Percentiles rank a stretch among this genome's conserved stretches.
Conservation (phyloP, 1,140 invertebrate species). For the Saccostrea glomerata region DNA sequence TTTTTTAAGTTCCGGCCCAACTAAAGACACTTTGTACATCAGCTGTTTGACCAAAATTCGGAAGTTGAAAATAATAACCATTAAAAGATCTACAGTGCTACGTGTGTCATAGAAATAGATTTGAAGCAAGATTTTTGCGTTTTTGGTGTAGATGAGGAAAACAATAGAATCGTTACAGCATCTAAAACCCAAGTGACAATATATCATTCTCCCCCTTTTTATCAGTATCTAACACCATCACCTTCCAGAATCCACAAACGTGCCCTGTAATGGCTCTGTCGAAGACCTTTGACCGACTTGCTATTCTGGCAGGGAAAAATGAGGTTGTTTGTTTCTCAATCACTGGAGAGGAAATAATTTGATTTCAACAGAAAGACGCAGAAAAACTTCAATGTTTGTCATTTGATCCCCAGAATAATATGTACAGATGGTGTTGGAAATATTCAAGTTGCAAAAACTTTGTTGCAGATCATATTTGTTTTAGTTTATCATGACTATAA, state of each 20-base stretch:
- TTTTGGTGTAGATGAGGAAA: background rate
- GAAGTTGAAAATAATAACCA: background rate
- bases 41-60: background rate
- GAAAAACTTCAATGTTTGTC: background rate
- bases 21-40: background rate
- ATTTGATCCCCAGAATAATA: background rate
- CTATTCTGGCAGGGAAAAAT: background rate
- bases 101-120: background rate
- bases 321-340: background rate
- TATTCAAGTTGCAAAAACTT: background rate
- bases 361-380: background rate
- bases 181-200: background rate
- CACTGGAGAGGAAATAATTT: background rate
- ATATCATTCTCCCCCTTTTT: background rate
- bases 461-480: background rate
- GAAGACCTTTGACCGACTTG: background rate
- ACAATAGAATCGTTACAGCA: background rate
- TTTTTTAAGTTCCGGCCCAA: background rate
- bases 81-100: background rate
- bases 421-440: background rate
- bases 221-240: background rate
- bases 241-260: background rate
- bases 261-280: background rate
- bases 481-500: background rate
- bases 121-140: background rate